These are phyloP conservation scores for Stenichneumon culpator DNA, from an alignment of 2,888 invertebrate species.

Conservation along the genomic window DNA sequence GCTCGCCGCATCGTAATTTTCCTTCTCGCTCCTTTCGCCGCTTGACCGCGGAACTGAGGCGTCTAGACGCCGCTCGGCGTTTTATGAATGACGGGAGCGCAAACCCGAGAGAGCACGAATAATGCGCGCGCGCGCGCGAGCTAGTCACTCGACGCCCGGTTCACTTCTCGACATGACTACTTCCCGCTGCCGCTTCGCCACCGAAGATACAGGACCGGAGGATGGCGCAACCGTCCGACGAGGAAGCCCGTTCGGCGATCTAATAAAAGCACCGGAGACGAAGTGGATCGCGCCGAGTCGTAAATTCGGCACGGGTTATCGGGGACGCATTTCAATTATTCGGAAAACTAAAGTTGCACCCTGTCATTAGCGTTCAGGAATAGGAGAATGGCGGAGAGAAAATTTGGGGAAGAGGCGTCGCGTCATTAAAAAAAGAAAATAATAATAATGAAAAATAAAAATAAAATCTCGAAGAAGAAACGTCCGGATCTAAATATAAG, in stretches of 20 bases:
- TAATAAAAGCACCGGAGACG: constrained; percentile 10
- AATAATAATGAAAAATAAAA: too few relatives aligned
- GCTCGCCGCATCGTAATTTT: constrained; percentile 21
- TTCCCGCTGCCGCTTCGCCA: not conserved
- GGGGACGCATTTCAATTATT: constrained; percentile 19
- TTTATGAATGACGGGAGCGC: constrained; percentile 59
- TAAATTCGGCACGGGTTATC: not conserved
- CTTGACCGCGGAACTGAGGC: constrained; percentile 15
- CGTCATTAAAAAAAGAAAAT: not conserved
- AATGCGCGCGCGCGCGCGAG: constrained; percentile 10
- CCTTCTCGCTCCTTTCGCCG: constrained; percentile 4
- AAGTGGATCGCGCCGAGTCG: constrained; percentile 20
- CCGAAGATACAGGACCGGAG: constrained; percentile 4
- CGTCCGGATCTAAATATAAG: constrained; percentile 56
- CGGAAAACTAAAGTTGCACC: not conserved
- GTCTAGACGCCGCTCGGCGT: constrained; percentile 47
- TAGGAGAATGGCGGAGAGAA: not conserved
- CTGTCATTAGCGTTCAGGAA: constrained; percentile 3
- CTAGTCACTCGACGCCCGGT: constrained; percentile 3
- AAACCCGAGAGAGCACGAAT: constrained; percentile 35
- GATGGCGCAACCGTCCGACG: constrained; percentile 10
- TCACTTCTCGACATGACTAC: not conserved
- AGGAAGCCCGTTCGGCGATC: constrained; percentile 34
- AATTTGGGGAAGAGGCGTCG: not conserved
- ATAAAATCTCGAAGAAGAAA: not conserved